Base-by-base conservation (phyloP, 1,140 invertebrate genomes). In the Drosophila kikkawai region DNA sequence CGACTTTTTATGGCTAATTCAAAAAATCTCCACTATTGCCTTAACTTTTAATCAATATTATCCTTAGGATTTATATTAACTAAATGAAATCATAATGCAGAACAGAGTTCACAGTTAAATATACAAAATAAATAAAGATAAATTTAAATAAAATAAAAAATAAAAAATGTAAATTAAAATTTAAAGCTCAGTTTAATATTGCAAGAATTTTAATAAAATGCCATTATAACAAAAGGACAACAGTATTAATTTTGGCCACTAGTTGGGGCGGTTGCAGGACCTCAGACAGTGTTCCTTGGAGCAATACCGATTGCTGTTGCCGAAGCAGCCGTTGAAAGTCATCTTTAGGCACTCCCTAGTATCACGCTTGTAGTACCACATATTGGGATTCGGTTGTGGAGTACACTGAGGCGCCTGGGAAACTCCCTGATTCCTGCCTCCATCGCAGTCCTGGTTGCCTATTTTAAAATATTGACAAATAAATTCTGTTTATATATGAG, bases 361-460 rank as follows among this genome's bases (percentile, higher is more conserved):
- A n/a, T 39, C 53, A 22, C 53, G 19, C 13, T 1, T 22, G 34
- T 11, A 55, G 19, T 55, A 55, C 53, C 53, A 55, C 53, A 55
- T 55, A 4, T n/a, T 39, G 8, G 34, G 36, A 55, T 55, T 55
- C 53, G 53, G 53, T 2, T 55, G 53, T 6, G 53, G 53, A 39
- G 0, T 37, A 15, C 53, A 55, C 13, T 55, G 53, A 39, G 53
- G 53, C 0, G 53, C 53, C 53, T 55, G 53, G 4, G 53, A 19
- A 39, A 55, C 53, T 15, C 53, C 53, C 26, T 55, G 34, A 55
- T 55, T 55, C 19, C 36, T 55, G 36, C 53, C 53, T 0, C 53
- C 53, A 22, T 55, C 53, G 53, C 53, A 57, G 55, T 57, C 55
- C 36, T 57, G 55, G 55, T 11, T 22, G 8, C 34, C 53, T 55